Conservation (phyloP, 37 sponge, comb jelly and placozoan species). For the Hexactinellida sp. region DNA sequence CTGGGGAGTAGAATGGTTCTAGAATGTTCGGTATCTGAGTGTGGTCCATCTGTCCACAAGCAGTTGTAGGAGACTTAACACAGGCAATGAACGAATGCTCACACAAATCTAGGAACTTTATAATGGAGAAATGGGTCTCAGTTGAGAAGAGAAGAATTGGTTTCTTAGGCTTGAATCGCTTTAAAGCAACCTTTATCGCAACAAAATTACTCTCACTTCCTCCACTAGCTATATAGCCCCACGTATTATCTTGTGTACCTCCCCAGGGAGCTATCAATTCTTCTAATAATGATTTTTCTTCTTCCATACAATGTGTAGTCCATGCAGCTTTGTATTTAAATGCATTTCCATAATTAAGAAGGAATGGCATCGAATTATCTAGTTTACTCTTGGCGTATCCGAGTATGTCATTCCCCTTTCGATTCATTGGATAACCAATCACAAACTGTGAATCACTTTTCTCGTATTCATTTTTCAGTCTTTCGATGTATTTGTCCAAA, state of each 20-base stretch:
- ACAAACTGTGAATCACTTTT: no score
- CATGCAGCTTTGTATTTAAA: not conserved
- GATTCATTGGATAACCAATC: not conserved
- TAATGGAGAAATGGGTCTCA: not conserved
- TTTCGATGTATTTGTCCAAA: no score
- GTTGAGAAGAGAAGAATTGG: not conserved
- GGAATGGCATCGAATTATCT: not conserved
- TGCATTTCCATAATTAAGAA: not conserved
- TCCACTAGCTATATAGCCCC: not conserved
- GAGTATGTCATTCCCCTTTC: not conserved
- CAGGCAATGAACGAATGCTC: not conserved
- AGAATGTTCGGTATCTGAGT: not conserved
- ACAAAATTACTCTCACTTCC: not conserved
- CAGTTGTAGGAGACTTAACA: not conserved
- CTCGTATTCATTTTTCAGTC: no score
- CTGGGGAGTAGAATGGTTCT: not conserved
- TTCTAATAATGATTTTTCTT: not conserved
- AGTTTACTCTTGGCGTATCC: not conserved
- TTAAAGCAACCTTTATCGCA: not conserved
- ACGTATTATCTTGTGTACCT: not conserved
- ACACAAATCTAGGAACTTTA: not conserved
- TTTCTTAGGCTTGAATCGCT: not conserved
- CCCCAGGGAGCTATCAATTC: slow-evolving; percentile 2
- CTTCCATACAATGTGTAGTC: not conserved
- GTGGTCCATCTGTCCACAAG: not conserved